phyloP scores from a whole-genome alignment of 2,888 invertebrate species.

The Drosophila parthenogenetica region DNA sequence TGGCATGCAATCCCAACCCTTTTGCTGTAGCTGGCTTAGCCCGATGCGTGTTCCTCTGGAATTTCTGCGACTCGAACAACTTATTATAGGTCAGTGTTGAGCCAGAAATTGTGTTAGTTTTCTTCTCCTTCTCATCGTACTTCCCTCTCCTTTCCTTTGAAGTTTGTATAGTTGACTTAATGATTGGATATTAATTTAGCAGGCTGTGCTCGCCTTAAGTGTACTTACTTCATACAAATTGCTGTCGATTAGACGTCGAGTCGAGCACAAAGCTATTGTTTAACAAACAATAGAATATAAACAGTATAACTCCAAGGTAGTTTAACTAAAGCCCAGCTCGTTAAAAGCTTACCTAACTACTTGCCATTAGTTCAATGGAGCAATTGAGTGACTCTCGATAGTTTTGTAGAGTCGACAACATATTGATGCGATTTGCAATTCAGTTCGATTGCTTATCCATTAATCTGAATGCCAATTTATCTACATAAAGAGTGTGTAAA shows the following conservation, averaged over 20 bases:
- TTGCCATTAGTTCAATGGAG: slow-evolving; percentile 44
- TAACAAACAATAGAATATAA: slow-evolving; percentile 40
- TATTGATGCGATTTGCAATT: slow-evolving; percentile 26
- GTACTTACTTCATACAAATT: slow-evolving; percentile 63
- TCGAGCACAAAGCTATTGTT: slow-evolving; percentile 49
- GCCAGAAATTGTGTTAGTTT: slow-evolving; percentile 36
- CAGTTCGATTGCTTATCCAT: slow-evolving; percentile 25
- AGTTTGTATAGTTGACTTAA: slow-evolving; percentile 55
- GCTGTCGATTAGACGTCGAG: slow-evolving; percentile 58
- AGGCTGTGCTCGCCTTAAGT: slow-evolving; percentile 21
- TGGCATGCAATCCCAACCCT: slow-evolving; percentile 60
- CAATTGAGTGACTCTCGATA: slow-evolving; percentile 23
- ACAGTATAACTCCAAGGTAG: slow-evolving; percentile 40
- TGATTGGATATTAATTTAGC: slow-evolving; percentile 77
- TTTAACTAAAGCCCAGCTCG: slow-evolving; percentile 36
- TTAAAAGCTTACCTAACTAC: slow-evolving; percentile 44
- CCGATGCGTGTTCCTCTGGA: slow-evolving; percentile 51
- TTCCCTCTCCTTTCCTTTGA: slow-evolving; percentile 1
- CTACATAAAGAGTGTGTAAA: background rate
- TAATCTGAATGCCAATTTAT: slow-evolving; percentile 15
- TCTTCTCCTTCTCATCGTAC: background rate
- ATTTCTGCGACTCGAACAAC: slow-evolving; percentile 34
- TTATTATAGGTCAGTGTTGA: slow-evolving; percentile 67
- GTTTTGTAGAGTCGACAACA: slow-evolving; percentile 1
- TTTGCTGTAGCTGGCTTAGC: slow-evolving; percentile 50